These are phyloP conservation scores for Odontocerum albicorne DNA, from an alignment of 2,888 invertebrate species.

Conservation along the genomic window DNA sequence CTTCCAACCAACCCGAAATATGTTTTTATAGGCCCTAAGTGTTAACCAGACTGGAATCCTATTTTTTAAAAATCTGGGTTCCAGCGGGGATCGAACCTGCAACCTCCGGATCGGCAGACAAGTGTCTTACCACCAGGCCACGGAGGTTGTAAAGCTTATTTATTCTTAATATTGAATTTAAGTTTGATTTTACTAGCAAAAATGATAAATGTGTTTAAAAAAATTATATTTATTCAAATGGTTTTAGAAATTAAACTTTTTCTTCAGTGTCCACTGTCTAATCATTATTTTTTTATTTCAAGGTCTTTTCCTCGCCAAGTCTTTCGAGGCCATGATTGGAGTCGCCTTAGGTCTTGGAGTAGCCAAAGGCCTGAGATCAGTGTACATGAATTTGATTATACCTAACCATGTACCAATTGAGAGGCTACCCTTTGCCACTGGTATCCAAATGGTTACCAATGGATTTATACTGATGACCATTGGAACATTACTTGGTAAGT, in stretches of 20 bases:
- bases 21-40: too few species aligned
- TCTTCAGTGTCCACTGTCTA: constrained; percentile 50
- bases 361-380: constrained; percentile 69
- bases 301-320: constrained; percentile 46
- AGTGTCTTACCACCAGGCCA: too few species aligned
- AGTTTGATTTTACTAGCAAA: background rate
- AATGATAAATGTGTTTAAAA: background rate
- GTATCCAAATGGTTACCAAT: constrained; percentile 70
- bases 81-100: too few species aligned
- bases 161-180: too few species aligned
- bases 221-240: background rate
- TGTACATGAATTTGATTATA: constrained; percentile 69
- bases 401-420: constrained; percentile 70
- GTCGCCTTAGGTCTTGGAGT: constrained; percentile 64
- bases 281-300: constrained; percentile 53
- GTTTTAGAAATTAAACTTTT: constrained; percentile 39
- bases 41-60: too few species aligned
- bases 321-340: constrained; percentile 44
- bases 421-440: constrained; percentile 66
- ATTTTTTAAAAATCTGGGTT: too few species aligned
- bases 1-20: too few species aligned
- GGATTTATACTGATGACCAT: constrained; percentile 62
- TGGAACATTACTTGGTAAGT: constrained; percentile 68
- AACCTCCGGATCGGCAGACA: too few species aligned
- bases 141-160: too few species aligned